A percentile compares a stretch with the other conserved stretches of the same genome.
Conservation (phyloP, 1,140 invertebrate species). For the Heterodera carotae region DNA sequence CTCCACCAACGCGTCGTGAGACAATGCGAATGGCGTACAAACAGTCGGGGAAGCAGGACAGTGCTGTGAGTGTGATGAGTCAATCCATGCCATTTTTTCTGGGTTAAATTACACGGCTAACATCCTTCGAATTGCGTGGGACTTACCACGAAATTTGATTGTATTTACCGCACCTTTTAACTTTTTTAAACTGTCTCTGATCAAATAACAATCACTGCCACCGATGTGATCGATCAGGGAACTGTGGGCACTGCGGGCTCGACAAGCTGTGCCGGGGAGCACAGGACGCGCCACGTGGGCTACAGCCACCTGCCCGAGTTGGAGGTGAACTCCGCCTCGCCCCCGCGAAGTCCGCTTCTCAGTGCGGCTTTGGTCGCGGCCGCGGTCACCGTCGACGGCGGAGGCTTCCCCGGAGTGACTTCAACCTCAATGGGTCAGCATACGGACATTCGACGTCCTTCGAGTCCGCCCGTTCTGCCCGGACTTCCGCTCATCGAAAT, state of each 20-base stretch:
- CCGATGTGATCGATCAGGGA: too few species aligned
- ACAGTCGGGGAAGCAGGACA: slow-evolving; percentile 61
- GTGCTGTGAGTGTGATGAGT: slow-evolving; percentile 53
- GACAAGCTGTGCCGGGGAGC: slow-evolving; percentile 6
- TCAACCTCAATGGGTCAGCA: slow-evolving; percentile 1
- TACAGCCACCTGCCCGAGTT: slow-evolving; percentile 61
- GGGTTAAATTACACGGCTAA: too few species aligned
- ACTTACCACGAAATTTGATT: too few species aligned
- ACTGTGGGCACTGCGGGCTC: slow-evolving; percentile 13
- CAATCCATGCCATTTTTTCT: too few species aligned
- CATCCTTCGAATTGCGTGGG: too few species aligned
- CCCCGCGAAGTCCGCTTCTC: slow-evolving; percentile 51
- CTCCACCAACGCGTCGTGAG: slow-evolving; percentile 60
- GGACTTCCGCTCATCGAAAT: slow-evolving; percentile 65
- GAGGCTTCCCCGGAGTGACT: not conserved
- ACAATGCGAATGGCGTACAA: slow-evolving; percentile 59
- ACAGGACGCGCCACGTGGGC: slow-evolving; percentile 38
- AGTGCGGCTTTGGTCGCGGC: slow-evolving; percentile 13
- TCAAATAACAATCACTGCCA: too few species aligned
- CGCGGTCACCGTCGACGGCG: slow-evolving; percentile 11
- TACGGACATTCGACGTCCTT: slow-evolving; percentile 40
- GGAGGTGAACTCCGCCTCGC: slow-evolving; percentile 64
- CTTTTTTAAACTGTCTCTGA: too few species aligned
- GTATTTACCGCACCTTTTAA: too few species aligned
- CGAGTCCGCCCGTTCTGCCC: slow-evolving; percentile 63